phyloP scores from a whole-genome alignment of 2,797 vertebrate genomes.

The Phrynocephalus guinanensis region DNA sequence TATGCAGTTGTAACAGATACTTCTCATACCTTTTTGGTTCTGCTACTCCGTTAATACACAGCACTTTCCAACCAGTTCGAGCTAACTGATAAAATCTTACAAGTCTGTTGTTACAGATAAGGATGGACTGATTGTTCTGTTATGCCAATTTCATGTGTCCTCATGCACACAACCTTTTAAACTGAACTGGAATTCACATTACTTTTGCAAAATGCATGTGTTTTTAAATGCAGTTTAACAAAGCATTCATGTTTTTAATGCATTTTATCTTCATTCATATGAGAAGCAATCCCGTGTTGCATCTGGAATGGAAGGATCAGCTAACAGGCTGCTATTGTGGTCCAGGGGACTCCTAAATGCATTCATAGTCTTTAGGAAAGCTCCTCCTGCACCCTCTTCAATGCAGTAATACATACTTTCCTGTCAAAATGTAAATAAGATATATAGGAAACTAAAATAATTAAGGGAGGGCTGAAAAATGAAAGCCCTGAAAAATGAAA shows the following conservation, averaged over 20 bases:
- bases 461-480: no score
- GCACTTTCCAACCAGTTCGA: background rate
- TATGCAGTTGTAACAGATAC: background rate
- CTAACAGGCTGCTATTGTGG: no score
- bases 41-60: background rate
- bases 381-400: no score
- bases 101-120: background rate
- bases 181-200: background rate
- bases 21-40: background rate
- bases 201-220: background rate
- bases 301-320: no score
- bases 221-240: background rate
- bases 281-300: no score
- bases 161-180: background rate
- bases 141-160: background rate
- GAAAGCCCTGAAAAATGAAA: no score
- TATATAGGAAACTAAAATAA: no score
- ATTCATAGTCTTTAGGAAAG: no score
- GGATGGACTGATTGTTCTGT: background rate
- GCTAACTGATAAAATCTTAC: background rate
- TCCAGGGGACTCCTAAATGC: no score
- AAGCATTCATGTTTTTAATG: background rate
- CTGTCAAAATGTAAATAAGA: no score
- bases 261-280: no score
- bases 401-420: no score